Conservation (phyloP, 2,888 invertebrate species). For the Synanthedon formicaeformis region DNA sequence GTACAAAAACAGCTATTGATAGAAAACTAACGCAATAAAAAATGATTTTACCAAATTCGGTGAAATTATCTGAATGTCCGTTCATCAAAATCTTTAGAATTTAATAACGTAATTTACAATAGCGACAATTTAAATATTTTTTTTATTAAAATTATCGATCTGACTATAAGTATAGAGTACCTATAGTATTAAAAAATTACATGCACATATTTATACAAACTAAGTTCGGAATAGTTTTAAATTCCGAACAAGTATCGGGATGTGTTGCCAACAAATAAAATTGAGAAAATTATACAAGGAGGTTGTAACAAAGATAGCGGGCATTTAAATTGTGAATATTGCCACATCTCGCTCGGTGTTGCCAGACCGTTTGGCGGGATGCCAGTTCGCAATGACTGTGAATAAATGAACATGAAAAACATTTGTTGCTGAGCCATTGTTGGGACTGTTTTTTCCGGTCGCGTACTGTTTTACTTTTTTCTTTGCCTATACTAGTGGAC, state of each 20-base stretch:
- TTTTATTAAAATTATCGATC: too few relatives aligned
- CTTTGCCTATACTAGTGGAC: conserved; percentile 1
- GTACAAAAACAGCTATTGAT: too few relatives aligned
- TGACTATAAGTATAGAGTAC: too few relatives aligned
- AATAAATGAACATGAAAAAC: conserved; percentile 42
- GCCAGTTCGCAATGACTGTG: conserved; percentile 22
- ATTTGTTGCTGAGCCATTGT: conserved; percentile 31
- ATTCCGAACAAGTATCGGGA: not conserved
- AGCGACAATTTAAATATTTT: too few relatives aligned
- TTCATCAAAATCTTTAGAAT: too few relatives aligned
- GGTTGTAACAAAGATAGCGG: conserved; percentile 10
- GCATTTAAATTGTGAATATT: conserved; percentile 17
- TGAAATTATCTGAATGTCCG: too few relatives aligned
- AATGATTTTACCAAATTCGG: too few relatives aligned
- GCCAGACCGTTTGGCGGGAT: conserved; percentile 23
- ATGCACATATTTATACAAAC: not conserved
- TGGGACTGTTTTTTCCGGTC: conserved; percentile 19
- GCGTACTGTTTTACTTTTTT: conserved; percentile 10
- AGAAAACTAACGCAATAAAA: too few relatives aligned
- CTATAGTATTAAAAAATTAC: too few relatives aligned
- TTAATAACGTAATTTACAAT: too few relatives aligned
- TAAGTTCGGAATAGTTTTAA: not conserved
- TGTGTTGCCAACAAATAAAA: conserved; percentile 12
- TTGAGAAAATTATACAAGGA: conserved; percentile 8
- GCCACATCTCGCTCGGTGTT: conserved; percentile 13